These are phyloP conservation scores for Sinopyrophorus schimmeli DNA, from an alignment of 2,888 invertebrate species.

Conservation along the genomic window DNA sequence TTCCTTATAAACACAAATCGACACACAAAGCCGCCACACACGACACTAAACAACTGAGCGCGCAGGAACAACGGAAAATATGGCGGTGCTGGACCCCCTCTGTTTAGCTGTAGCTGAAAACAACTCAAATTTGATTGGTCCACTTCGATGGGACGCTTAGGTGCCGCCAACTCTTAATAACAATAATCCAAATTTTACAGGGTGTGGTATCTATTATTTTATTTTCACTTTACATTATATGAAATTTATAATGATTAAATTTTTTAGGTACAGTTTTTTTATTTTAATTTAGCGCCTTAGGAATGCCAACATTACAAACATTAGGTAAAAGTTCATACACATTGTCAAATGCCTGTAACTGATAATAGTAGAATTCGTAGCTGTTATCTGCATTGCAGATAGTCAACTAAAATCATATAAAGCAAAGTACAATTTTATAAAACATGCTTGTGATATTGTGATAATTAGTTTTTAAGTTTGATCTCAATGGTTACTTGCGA, in stretches of 20 bases:
- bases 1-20: constrained; percentile 42
- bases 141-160: constrained; percentile 45
- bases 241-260: no score
- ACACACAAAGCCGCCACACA: constrained; percentile 42
- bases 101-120: constrained; percentile 36
- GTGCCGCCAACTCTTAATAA: constrained; percentile 40
- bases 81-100: constrained; percentile 47
- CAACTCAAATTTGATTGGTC: constrained; percentile 40
- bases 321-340: no score
- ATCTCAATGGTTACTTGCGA: no score
- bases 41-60: constrained; percentile 48
- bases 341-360: no score
- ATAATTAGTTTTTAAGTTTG: no score
- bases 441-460: constrained; percentile 2
- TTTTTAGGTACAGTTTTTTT: no score
- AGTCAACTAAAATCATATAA: background rate
- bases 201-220: constrained; percentile 45
- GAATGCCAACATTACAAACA: no score
- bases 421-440: background rate
- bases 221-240: no score
- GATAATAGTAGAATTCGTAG: no score
- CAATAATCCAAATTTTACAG: no score
- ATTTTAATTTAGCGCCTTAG: no score
- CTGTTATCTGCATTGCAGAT: constrained; percentile 26
- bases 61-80: constrained; percentile 52